Evolutionary conservation across 2,113 vertebrate species (phyloP).

Genomic region (Lepisosteus osseus): DNA sequence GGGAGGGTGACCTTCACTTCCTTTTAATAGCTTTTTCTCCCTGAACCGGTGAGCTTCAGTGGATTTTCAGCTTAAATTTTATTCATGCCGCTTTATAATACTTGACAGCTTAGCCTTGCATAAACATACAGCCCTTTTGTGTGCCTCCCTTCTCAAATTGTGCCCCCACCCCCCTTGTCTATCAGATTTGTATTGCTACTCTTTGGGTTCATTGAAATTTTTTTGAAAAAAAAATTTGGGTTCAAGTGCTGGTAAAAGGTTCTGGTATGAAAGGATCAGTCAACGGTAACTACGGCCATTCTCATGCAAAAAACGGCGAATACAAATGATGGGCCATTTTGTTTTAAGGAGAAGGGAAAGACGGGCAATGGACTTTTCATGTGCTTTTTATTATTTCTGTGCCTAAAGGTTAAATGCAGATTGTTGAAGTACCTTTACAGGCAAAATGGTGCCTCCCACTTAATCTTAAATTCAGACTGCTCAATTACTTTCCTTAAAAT

Average conservation of each 20-base stretch:
- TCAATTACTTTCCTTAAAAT: too few relatives aligned
- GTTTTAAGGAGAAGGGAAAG: not conserved
- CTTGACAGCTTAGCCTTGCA: slow-evolving; percentile 80
- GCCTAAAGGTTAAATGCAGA: not conserved
- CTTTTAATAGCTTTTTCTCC: slow-evolving; percentile 80
- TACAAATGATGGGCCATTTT: too few relatives aligned
- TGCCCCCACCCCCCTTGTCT: slow-evolving; percentile 20
- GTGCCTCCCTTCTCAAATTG: slow-evolving; percentile 25
- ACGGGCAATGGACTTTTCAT: too few relatives aligned
- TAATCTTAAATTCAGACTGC: slow-evolving; percentile 21
- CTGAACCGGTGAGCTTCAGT: slow-evolving; percentile 83
- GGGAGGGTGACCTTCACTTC: slow-evolving; percentile 94
- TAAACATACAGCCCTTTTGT: slow-evolving; percentile 61
- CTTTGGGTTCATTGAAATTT: slow-evolving; percentile 25
- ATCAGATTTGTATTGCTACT: slow-evolving; percentile 65
- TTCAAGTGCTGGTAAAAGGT: not conserved
- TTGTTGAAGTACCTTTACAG: slow-evolving; percentile 10
- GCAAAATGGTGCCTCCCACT: slow-evolving; percentile 30
- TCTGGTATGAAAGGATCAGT: not conserved
- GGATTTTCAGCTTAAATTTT: slow-evolving; percentile 83
- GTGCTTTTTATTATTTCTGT: not conserved
- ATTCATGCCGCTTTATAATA: slow-evolving; percentile 80
- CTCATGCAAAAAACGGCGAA: not conserved
- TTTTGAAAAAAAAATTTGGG: not conserved
- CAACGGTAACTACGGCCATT: slow-evolving; percentile 2